Conservation (phyloP, 2,797 vertebrate genomes). For the Coranthus polyacanthus region DNA sequence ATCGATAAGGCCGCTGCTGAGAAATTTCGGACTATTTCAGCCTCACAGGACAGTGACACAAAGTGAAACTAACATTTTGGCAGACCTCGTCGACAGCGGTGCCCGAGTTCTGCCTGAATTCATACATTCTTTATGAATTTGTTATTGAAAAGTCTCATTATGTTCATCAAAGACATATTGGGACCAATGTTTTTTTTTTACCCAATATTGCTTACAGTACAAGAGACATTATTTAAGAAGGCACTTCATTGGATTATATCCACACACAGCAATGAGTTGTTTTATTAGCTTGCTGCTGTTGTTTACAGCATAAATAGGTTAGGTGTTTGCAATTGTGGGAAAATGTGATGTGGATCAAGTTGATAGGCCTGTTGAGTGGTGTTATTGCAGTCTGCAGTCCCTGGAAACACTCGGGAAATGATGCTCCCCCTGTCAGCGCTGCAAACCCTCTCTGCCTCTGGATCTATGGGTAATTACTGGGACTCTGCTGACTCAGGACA, state of each 20-base stretch:
- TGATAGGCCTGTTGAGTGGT: slow-evolving; percentile 82
- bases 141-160: slow-evolving; percentile 85
- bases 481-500: slow-evolving; percentile 84
- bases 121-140: slow-evolving; percentile 85
- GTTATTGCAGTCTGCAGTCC: slow-evolving; percentile 83
- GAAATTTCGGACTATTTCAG: slow-evolving; percentile 17
- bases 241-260: slow-evolving; percentile 79
- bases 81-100: slow-evolving; percentile 39
- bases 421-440: slow-evolving; percentile 69
- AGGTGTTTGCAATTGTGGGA: slow-evolving; percentile 70
- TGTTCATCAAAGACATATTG: slow-evolving; percentile 79
- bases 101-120: slow-evolving; percentile 60
- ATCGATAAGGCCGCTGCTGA: slow-evolving; percentile 23
- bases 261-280: slow-evolving; percentile 70
- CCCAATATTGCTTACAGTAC: slow-evolving; percentile 65
- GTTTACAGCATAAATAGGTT: slow-evolving; percentile 83
- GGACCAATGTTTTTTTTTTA: slow-evolving; percentile 75
- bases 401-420: slow-evolving; percentile 74
- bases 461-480: slow-evolving; percentile 82
- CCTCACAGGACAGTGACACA: slow-evolving; percentile 58
- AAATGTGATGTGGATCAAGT: slow-evolving; percentile 82
- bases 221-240: slow-evolving; percentile 72
- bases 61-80: slow-evolving; percentile 60
- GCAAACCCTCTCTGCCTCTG: slow-evolving; percentile 63
- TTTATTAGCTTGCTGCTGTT: slow-evolving; percentile 80